phyloP scores from a whole-genome alignment of 2,797 vertebrate species.

The Rhincodon typus region DNA sequence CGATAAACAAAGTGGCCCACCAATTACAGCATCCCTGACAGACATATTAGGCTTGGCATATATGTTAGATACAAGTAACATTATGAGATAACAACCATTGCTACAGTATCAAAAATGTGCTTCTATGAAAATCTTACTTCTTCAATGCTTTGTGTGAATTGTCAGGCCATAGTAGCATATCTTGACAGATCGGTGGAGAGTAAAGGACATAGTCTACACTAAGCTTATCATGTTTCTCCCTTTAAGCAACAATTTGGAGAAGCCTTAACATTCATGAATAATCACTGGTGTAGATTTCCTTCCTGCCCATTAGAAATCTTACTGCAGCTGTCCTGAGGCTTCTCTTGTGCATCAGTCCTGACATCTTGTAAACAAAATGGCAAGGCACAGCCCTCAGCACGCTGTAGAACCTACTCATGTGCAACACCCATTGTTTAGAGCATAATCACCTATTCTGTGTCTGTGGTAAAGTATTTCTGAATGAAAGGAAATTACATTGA shows the following conservation, averaged over 20 bases:
- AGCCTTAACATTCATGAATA: conserved; percentile 36
- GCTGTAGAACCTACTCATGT: background rate
- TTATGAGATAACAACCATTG: background rate
- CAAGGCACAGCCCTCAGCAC: background rate
- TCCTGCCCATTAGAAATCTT: conserved; percentile 37
- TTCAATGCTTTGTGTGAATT: background rate
- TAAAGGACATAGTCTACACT: conserved; percentile 5
- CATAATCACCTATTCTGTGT: background rate
- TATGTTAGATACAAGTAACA: background rate
- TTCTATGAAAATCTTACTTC: background rate
- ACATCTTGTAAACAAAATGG: conserved; percentile 31
- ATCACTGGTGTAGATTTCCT: conserved; percentile 38
- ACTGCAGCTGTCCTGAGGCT: conserved; percentile 26
- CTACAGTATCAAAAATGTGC: background rate
- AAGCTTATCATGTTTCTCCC: conserved; percentile 38
- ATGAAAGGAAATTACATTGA: background rate
- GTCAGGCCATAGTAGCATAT: background rate
- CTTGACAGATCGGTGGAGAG: background rate
- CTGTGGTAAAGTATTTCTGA: background rate
- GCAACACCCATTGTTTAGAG: conserved; percentile 17
- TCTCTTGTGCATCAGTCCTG: background rate
- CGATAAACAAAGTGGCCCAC: background rate
- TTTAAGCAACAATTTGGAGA: conserved; percentile 36
- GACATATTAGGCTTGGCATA: background rate
- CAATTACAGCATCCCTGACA: background rate